Conservation (phyloP, 2,888 invertebrate species). For the Alentia gelatinosa region DNA sequence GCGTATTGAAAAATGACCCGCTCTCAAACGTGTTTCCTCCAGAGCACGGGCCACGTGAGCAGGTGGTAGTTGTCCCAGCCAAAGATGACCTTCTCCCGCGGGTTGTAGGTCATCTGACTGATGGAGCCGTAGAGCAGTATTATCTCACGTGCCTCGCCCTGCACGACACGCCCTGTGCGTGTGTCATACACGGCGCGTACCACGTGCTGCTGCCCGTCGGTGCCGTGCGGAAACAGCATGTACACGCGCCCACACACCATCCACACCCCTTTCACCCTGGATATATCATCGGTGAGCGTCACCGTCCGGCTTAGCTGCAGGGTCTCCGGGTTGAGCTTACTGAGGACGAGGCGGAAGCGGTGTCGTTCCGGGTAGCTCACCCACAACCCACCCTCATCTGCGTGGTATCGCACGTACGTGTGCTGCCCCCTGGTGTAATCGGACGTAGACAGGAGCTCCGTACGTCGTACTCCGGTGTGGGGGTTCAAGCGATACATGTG, state of each 20-base stretch:
- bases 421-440: slow-evolving; percentile 5
- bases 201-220: not conserved
- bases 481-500: not conserved
- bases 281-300: not conserved
- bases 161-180: not conserved
- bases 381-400: not conserved
- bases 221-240: not conserved
- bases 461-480: not conserved
- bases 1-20: too few species aligned
- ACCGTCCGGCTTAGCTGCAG: not conserved
- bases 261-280: not conserved
- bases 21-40: not conserved
- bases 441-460: not conserved
- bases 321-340: not conserved
- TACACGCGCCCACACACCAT: not conserved
- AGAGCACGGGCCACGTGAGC: not conserved
- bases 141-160: not conserved
- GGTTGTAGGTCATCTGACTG: slow-evolving; percentile 27
- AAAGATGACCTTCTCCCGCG: slow-evolving; percentile 2
- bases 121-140: not conserved
- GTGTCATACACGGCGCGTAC: not conserved
- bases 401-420: not conserved
- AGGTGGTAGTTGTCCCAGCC: slow-evolving; percentile 34
- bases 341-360: slow-evolving; percentile 8
- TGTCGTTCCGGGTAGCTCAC: not conserved